Evolutionary conservation across 1,140 invertebrate species (phyloP).

Genomic region (Ceratina australensis): DNA sequence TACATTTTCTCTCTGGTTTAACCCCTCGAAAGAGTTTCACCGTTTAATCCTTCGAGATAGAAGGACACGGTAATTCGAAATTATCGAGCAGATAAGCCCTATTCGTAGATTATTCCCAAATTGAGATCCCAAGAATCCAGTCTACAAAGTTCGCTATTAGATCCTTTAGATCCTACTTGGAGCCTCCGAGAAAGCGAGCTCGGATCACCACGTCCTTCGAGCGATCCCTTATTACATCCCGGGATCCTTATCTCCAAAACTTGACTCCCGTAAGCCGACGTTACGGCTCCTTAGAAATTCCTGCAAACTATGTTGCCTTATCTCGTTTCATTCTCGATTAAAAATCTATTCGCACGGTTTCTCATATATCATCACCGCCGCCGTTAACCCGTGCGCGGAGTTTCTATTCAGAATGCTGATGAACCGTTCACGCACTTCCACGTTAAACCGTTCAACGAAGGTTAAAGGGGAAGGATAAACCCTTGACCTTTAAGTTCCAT

Average conservation of each 20-base stretch:
- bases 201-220: constrained; percentile 17
- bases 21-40: background rate
- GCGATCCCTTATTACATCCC: constrained; percentile 18
- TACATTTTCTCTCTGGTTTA: too few relatives aligned
- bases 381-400: background rate
- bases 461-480: background rate
- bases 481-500: background rate
- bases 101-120: constrained; percentile 17
- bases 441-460: background rate
- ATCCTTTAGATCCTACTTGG: constrained; percentile 3
- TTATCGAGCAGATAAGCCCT: constrained; percentile 10
- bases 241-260: constrained; percentile 28
- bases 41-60: background rate
- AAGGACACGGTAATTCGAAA: background rate
- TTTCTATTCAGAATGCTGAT: background rate
- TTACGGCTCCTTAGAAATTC: constrained; percentile 24
- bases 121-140: constrained; percentile 7
- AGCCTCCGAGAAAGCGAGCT: background rate
- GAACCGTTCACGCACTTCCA: background rate
- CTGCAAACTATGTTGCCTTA: background rate
- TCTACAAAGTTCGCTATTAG: constrained; percentile 11
- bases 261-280: constrained; percentile 1
- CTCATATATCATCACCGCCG: background rate
- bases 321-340: background rate
- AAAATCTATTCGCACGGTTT: constrained; percentile 24